Evolutionary conservation across 2,797 vertebrate species (phyloP).

Genomic region (Xenops minutus): DNA sequence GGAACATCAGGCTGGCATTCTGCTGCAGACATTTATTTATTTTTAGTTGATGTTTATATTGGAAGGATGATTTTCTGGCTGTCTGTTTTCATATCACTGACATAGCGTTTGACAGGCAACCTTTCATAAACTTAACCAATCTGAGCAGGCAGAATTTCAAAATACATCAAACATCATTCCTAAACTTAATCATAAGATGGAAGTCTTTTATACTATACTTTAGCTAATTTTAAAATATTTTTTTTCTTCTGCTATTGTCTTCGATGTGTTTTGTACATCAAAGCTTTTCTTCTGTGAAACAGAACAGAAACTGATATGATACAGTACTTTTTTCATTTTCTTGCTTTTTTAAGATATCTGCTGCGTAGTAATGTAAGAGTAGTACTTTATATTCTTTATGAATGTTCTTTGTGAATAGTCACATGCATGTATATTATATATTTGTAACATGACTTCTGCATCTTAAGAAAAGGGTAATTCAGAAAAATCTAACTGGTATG

Average conservation of each 20-base stretch:
- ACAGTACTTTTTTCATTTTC: not conserved
- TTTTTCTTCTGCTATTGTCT: not conserved
- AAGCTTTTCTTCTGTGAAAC: not conserved
- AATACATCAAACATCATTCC: not conserved
- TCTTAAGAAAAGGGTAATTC: not conserved
- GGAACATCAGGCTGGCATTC: slow-evolving; percentile 35
- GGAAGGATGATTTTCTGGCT: slow-evolving; percentile 38
- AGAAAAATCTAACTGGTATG: not conserved
- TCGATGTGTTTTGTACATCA: not conserved
- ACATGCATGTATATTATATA: accelerated
- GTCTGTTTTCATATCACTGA: slow-evolving; percentile 42
- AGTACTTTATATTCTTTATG: not conserved
- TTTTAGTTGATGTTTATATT: slow-evolving; percentile 36
- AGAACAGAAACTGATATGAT: not conserved
- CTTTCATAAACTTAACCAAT: slow-evolving; percentile 23
- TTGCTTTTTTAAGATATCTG: not conserved
- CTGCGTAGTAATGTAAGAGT: not conserved
- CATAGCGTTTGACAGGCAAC: slow-evolving; percentile 15
- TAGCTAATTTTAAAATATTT: not conserved
- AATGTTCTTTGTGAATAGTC: not conserved
- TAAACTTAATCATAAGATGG: not conserved
- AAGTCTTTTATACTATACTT: not conserved
- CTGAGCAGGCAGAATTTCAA: slow-evolving; percentile 21
- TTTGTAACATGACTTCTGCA: not conserved
- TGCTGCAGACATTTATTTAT: slow-evolving; percentile 43